Base-by-base conservation (phyloP, 2,888 invertebrate genomes). In the Eupithecia centaureata region DNA sequence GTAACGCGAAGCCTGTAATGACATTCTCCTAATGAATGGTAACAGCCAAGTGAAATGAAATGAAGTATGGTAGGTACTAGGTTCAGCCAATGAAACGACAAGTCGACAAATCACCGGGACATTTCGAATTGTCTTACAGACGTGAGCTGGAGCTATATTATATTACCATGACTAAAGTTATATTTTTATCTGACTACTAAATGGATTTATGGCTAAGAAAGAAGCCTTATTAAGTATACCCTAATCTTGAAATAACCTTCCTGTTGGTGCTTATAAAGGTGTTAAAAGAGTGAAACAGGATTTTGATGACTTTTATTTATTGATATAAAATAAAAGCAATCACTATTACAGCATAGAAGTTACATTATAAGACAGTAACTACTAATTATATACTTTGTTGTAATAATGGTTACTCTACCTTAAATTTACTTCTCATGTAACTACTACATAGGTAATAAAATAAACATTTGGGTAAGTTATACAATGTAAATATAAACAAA, bases 291-390 rank as follows among this genome's bases (percentile, higher is more conserved):
- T 64, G 74, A 79, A 75, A 77, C 82, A 80, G 74, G 75, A 59
- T 70, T 60, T 68, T 73, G 68, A 70, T 74, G 73, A 79, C 76
- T 85, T 86, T 84, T 82, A 77, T 90, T 91, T 90, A 89, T 90
- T 88, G 81, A 88, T 91, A 92, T 87, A 92, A 93, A 92, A 91
- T 91, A 88, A 91, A 92, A 92, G 91, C 91, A 90, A 92, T 88
- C 88, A 86, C 89, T 87, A 89, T 90, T 91, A 92, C 91, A 92
- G 91, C 88, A 33, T 52, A 52, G 52, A 22, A 42, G 18, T 74
- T 87, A 88, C 83, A 86, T 87, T 77, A 82, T 82, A 83, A 82
- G 82, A 84, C 84, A 82, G 82, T 84, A 85, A 82, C 84, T 86
- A 87, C 79, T 79, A 83, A 47, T 47, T 18, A 10, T 22, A 4